Evolutionary conservation across 2,113 vertebrate genomes (phyloP).

Genomic region (Acrocephalus kingi): DNA sequence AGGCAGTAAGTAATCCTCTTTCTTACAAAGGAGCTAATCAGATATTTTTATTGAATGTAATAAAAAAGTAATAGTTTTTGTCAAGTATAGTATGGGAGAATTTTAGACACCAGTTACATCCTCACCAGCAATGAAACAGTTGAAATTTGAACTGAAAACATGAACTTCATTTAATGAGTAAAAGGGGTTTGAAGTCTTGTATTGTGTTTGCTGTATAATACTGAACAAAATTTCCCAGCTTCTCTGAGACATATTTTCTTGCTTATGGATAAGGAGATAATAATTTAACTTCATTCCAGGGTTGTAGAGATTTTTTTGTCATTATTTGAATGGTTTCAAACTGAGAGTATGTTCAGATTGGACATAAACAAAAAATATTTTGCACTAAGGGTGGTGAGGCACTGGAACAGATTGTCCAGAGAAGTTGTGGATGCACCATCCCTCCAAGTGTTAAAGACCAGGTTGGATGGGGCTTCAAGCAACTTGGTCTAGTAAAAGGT

Average conservation of each 20-base stretch:
- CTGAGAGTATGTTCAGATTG: not conserved
- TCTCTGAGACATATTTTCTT: not conserved
- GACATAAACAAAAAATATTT: not conserved
- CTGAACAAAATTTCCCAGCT: not conserved
- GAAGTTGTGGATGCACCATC: not conserved
- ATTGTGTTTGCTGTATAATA: not conserved
- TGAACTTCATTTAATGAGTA: not conserved
- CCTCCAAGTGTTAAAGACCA: not conserved
- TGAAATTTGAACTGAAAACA: not conserved
- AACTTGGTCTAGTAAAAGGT: not conserved
- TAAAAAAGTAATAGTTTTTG: not conserved
- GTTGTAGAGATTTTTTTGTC: not conserved
- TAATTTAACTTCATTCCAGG: not conserved
- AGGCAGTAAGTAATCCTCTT: conserved; percentile 91
- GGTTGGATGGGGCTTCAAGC: not conserved
- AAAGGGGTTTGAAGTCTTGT: not conserved
- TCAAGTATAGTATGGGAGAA: not conserved
- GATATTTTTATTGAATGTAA: not conserved
- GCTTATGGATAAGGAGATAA: not conserved
- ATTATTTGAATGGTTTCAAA: not conserved
- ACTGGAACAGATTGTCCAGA: not conserved
- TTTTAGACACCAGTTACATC: not conserved
- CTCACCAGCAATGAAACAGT: not conserved
- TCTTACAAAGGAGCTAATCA: conserved; percentile 42
- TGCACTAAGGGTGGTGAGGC: not conserved